These are phyloP conservation scores for Aurelia sp. DNA, from an alignment of 30 jellyfish, hydroid and myxozoan species.

Conservation along the genomic window DNA sequence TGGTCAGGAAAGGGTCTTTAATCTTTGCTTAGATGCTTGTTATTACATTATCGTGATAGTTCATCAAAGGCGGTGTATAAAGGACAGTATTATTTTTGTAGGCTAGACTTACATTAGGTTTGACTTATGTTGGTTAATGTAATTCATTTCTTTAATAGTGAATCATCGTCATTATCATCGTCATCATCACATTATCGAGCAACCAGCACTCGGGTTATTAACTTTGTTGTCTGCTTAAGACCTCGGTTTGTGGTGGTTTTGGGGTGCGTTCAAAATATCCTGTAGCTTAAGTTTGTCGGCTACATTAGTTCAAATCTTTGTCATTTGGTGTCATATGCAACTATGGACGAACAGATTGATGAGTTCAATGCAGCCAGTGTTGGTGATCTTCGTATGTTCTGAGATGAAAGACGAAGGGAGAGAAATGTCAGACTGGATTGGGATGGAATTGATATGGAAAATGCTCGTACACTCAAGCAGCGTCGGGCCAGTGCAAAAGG, in stretches of 20 bases:
- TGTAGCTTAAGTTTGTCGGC: slow-evolving; percentile 9
- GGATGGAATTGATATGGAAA: no score
- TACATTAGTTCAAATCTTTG: background rate
- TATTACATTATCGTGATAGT: background rate
- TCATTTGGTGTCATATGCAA: no score
- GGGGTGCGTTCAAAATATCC: slow-evolving; percentile 1
- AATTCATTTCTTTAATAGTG: background rate
- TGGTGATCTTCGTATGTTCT: no score
- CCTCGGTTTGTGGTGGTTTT: background rate
- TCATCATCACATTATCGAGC: background rate
- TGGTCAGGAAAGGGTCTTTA: no score
- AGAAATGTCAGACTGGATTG: no score
- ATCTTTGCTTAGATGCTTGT: no score
- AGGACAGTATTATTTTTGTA: background rate
- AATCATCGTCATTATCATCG: background rate
- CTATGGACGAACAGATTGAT: no score
- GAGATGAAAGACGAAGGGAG: no score
- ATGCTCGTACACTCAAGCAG: no score
- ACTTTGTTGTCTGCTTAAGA: background rate
- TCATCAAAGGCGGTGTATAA: background rate
- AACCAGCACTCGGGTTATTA: background rate
- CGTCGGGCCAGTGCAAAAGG: no score
- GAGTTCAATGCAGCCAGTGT: no score
- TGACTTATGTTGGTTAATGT: no score
- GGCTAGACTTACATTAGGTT: background rate